These are phyloP conservation scores for Brachionus plicatilis DNA, from an alignment of 1,140 invertebrate species.

Conservation along the genomic window DNA sequence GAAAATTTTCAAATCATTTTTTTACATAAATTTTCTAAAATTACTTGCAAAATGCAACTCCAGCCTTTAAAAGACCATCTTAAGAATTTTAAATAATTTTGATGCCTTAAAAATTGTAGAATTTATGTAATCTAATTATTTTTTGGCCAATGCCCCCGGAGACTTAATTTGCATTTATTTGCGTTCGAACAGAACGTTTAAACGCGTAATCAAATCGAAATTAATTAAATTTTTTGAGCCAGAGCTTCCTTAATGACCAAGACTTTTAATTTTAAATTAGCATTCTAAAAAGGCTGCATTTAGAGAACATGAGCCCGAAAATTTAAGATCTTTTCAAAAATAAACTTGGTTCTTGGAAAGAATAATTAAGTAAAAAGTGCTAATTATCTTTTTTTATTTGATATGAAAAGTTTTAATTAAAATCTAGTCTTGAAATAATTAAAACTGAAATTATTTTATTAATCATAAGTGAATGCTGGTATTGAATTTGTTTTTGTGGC, in stretches of 20 bases:
- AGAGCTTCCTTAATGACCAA: neutral
- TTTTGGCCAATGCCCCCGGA: neutral
- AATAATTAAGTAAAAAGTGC: neutral
- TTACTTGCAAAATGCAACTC: too few relatives aligned
- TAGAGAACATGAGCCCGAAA: neutral
- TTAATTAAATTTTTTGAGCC: neutral
- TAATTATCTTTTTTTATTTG: conserved; percentile 23
- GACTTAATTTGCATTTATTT: neutral
- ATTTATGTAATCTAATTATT: neutral
- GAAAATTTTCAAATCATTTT: neutral
- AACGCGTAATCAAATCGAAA: neutral
- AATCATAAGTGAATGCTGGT: neutral
- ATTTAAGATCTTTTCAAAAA: neutral
- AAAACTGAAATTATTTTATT: neutral
- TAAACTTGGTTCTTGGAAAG: neutral
- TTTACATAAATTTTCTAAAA: neutral
- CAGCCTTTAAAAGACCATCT: too few relatives aligned
- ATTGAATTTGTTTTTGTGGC: neutral
- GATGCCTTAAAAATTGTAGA: neutral
- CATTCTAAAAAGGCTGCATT: neutral
- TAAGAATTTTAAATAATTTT: neutral
- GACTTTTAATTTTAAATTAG: neutral
- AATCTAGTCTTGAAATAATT: conserved; percentile 21
- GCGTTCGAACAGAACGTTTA: neutral
- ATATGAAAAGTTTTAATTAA: conserved; percentile 27